phyloP scores from a whole-genome alignment of 1,140 invertebrate species.

The Ceratina australensis region DNA sequence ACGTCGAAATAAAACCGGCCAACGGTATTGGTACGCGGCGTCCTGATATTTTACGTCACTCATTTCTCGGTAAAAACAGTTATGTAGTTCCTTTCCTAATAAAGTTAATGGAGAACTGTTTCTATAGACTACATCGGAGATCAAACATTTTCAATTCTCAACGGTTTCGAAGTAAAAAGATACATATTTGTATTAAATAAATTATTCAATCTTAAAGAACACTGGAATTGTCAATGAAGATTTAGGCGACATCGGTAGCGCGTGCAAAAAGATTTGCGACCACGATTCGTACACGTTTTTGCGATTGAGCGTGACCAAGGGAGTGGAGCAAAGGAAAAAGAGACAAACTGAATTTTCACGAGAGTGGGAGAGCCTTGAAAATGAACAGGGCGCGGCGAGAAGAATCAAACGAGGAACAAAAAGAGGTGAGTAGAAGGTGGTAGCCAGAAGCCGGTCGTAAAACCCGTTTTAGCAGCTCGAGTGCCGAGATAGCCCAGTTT shows the following conservation, averaged over 20 bases:
- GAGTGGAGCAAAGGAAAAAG: neutral
- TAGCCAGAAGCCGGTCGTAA: slow-evolving; percentile 48
- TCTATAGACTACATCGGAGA: too few relatives aligned
- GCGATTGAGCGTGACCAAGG: neutral
- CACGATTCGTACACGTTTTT: neutral
- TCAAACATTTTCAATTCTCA: too few relatives aligned
- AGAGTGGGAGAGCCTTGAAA: slow-evolving; percentile 4
- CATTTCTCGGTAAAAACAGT: neutral
- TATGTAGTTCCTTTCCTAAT: too few relatives aligned
- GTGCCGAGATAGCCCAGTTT: slow-evolving; percentile 42
- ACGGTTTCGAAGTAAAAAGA: too few relatives aligned
- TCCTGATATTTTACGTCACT: slow-evolving; percentile 1
- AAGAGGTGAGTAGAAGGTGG: slow-evolving; percentile 12
- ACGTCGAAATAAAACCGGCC: neutral
- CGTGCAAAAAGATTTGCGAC: too few relatives aligned
- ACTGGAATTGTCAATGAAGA: too few relatives aligned
- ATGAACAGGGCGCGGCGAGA: neutral
- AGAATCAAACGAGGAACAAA: slow-evolving; percentile 27
- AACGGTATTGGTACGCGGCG: neutral
- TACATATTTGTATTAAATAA: too few relatives aligned
- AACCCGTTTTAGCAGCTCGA: slow-evolving; percentile 50
- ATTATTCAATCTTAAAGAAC: too few relatives aligned
- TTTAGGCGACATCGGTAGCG: too few relatives aligned
- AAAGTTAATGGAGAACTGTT: too few relatives aligned
- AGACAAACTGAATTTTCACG: slow-evolving; percentile 25